A percentile compares a stretch with the other conserved stretches of the same genome.
Conservation (phyloP, 2,113 vertebrate genomes). For the Tachycineta bicolor region DNA sequence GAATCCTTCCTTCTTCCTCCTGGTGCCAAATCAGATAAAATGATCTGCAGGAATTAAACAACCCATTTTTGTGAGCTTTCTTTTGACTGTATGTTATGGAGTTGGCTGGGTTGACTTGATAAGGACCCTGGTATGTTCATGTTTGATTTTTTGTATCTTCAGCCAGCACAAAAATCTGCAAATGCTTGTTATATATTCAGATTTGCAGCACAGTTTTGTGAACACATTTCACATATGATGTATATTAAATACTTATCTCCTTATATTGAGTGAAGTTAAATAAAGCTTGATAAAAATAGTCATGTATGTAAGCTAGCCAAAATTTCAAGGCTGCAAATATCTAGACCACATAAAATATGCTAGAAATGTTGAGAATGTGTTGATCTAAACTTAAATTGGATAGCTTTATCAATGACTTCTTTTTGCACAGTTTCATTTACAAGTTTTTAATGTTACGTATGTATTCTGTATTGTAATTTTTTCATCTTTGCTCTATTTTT, state of each 20-base stretch:
- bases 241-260: background rate
- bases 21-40: background rate
- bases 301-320: background rate
- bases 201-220: background rate
- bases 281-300: background rate
- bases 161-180: background rate
- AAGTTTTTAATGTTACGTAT: background rate
- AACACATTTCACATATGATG: background rate
- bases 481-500: background rate
- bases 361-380: background rate
- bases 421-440: background rate
- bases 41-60: background rate
- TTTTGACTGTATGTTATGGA: background rate
- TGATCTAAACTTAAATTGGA: background rate
- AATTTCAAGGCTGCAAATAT: background rate
- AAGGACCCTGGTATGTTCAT: accelerated
- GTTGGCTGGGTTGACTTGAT: background rate
- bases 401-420: background rate
- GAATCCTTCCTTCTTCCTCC: background rate
- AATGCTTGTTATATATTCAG: background rate
- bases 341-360: background rate
- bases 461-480: background rate
- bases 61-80: background rate
- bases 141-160: background rate
- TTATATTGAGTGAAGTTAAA: background rate